Evolutionary conservation across 2,113 vertebrate species (phyloP), one percentile per base, ranked within the genome.

Genomic region (Meriones unguiculatus): DNA sequence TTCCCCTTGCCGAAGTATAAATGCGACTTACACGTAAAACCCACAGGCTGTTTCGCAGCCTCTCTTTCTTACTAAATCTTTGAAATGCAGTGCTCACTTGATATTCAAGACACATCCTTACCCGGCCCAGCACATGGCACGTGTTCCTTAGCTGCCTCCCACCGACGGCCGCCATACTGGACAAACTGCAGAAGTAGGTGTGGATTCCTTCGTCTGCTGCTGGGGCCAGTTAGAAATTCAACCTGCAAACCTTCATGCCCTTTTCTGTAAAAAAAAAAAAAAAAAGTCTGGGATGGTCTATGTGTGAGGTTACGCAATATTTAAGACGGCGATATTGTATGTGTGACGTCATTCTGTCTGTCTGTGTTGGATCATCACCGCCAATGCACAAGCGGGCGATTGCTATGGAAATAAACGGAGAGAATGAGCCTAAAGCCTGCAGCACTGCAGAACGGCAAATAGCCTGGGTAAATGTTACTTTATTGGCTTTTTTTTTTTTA

Each of bases 391-490:
- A 54, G 54, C 38, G 41, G 7, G 87, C 2, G 87, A 50, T 3
- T 7, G 0, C 41, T n/a, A 15, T 9, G 20, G 62, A 67, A 88
- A 87, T 12, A 9, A 57, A 35, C 1, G 12, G 38, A 20, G 20
- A 87, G 52, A 22, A 3, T 4, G 38, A 75, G 13, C 12, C 35
- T 5, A 22, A 65, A 89, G 41, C 38, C 52, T 5, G 0, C 0
- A 62, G 78, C 8, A 9, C 70, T 0, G 20, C 30, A 4, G 0
- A 2, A 65, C 10, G 18, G 20, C 8, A 0, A 2, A 24, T 12
- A 28, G 32, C 50, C 50, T 12, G 12, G 20, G 9, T 2, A 54
- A 70, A 25, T 30, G 76, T 5, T 7, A 0, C 30, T 8, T 11
- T 38, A 9, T 35, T 70, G 30, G 12, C n/a, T 18, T 87, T 87